Base-by-base conservation (phyloP, 35 echinoderm and acorn worm genomes). In the Heliocidaris tuberculata region DNA sequence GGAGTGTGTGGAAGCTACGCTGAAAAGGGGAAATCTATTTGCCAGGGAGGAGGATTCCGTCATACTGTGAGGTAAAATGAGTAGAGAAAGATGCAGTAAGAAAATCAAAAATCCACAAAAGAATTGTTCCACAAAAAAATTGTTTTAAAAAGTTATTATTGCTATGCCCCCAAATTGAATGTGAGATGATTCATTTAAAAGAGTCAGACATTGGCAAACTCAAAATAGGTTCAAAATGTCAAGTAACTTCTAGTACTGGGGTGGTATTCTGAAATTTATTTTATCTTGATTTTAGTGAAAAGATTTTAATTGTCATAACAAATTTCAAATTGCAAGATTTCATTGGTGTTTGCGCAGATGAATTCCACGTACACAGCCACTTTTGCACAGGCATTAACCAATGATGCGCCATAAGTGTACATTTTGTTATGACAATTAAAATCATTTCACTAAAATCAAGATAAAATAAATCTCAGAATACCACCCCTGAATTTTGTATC, bases 21-120 rank as follows among this genome's bases (percentile, higher is more conserved):
- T 47, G 87, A n/a, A 32, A 42, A 88, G 96, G 12, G 59, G 47
- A 30, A 10, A 86, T 85, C 95, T 99, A 97, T 42, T 97, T 98
- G 86, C 98, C 98, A 32, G 98, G 98, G 21, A 99, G 95, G 48
- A 99, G 95, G 94, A 99, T 97, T 88, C 98, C 98, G 93, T 99
- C 98, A 86, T 99, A 99, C 98, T 99, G 94, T 9, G 94, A 54
- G 90, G 31, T 48, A 30, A 13, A 48, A 91, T 24, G 85, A 95
- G 29, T 9, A 94, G 24, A 47, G 52, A 47, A 10, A 71, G 29
- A 65, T n/a, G 5, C 47, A 92, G n/a, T 9, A 87, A 93, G 87
- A 13, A 92, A 61, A 42, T 70, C 59, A 49, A 48, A 15, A 60
- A 1, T 12, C 15, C 16, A 92, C 47, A 94, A 59, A 59, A 49